phyloP scores from a whole-genome alignment of 2,888 invertebrate species.

The Monochamus alternatus region DNA sequence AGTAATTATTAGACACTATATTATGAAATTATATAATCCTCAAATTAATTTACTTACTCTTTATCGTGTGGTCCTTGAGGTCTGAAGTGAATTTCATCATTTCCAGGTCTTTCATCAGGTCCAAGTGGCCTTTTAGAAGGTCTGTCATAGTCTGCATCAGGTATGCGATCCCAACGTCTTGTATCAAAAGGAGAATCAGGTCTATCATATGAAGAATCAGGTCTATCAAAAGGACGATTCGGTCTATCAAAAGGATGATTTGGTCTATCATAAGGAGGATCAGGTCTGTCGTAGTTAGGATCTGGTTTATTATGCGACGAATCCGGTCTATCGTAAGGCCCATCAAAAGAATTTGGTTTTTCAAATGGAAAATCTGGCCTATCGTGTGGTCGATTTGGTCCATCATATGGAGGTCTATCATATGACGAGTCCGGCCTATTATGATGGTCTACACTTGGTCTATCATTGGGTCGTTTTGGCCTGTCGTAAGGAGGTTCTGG shows the following conservation, averaged over 20 bases:
- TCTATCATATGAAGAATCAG: background rate
- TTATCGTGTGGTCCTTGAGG: conserved; percentile 25
- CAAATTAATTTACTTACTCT: conserved; percentile 27
- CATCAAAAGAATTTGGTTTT: background rate
- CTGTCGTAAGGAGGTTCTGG: background rate
- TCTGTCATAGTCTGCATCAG: conserved; percentile 33
- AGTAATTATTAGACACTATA: too few species aligned
- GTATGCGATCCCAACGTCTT: conserved; percentile 27
- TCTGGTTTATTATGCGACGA: conserved; percentile 1
- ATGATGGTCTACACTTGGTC: background rate
- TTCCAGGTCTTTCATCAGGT: conserved; percentile 25
- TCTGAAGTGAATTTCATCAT: conserved; percentile 23
- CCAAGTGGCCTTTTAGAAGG: conserved; percentile 35
- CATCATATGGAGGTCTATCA: background rate
- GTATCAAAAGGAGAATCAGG: conserved; percentile 33
- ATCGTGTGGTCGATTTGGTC: background rate
- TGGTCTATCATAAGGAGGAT: background rate
- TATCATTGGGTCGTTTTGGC: background rate
- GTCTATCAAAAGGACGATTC: background rate
- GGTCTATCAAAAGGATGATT: background rate
- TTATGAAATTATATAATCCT: background rate
- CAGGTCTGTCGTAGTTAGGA: conserved; percentile 21
- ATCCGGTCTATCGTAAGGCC: background rate
- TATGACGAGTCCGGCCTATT: background rate
- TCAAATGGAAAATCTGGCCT: background rate